phyloP scores from a whole-genome alignment of 2,113 vertebrate species.

The Salvator merianae region DNA sequence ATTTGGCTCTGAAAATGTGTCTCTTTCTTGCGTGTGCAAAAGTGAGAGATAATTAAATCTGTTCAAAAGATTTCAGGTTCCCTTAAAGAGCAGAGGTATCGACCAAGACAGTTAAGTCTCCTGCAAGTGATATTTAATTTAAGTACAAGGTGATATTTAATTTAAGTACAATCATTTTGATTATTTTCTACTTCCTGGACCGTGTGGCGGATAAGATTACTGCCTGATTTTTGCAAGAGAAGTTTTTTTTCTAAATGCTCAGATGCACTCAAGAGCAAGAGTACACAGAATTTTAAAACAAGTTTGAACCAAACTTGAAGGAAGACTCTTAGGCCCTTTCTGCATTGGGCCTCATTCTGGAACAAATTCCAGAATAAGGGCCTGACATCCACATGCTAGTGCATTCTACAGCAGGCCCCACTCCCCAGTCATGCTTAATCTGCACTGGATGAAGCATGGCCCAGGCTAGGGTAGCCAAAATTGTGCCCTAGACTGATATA shows the following conservation, averaged over 20 bases:
- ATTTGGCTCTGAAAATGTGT: constrained; percentile 14
- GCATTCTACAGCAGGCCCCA: too few species aligned
- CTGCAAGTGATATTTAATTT: neutral
- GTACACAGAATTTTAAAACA: neutral
- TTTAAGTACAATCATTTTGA: neutral
- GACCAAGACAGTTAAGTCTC: neutral
- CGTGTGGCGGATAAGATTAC: too few species aligned
- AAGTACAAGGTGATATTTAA: neutral
- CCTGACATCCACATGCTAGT: too few species aligned
- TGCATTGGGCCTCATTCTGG: too few species aligned
- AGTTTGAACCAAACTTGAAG: neutral
- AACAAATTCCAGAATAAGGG: too few species aligned
- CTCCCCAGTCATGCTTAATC: too few species aligned
- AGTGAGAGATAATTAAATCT: constrained; percentile 20
- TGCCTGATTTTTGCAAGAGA: neutral
- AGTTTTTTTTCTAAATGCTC: neutral
- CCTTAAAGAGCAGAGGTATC: neutral
- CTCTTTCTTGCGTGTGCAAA: neutral
- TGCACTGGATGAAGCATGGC: too few species aligned
- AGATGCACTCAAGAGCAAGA: neutral
- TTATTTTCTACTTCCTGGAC: neutral
- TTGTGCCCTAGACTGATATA: too few species aligned
- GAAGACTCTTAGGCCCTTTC: neutral
- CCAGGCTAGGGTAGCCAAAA: too few species aligned
- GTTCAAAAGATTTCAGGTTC: constrained; percentile 28